Evolutionary conservation across 30 jellyfish, hydroid and myxozoan genomes (phyloP), one percentile per base, ranked within the genome.

Genomic region (Aurelia sp.): DNA sequence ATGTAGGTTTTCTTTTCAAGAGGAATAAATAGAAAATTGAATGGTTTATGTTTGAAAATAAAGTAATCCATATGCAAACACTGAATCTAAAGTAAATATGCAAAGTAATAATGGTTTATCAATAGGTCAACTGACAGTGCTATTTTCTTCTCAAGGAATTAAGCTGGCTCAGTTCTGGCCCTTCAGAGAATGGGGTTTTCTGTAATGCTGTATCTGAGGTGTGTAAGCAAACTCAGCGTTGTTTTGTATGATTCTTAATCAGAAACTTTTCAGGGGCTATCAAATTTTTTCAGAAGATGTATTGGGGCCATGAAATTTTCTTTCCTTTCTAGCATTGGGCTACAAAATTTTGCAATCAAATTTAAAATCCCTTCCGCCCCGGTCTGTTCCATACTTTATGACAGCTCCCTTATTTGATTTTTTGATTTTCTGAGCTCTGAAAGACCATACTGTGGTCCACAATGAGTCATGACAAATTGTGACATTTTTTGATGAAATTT

Each of bases 131-230:
- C 48, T 37, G 9, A 37, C 9, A 37, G 48, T 37, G 7, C 48
- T 37, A 37, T 37, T 37, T 37, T 37, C 9, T 37, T 37, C 3
- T 6, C 48, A 0, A 6, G 48, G 40, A 52, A 41, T 22, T 33
- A 72, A 72, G 83, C 83, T n/a, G 44, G 69, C 47, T 72, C 69
- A 67, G 53, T 50, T 72, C 83, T 17, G 41, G 15, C 40, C 69
- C 83, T 72, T 8, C 62, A 72, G 83, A 72, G 41, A 72, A 48
- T 72, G 37, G 40, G 83, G 83, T 72, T 48, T 72, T 72, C 15
- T 19, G 41, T 72, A 72, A 41, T 72, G 21, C 16, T 3, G 48
- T 37, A 37, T 37, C 48, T 37, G 7, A 0, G 48, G 7, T 37
- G 48, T 37, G 48, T 37, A 37, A 37, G 7, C 48, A 37, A 37